phyloP scores from a whole-genome alignment of 30 jellyfish, hydroid and myxozoan genomes.

The Turritopsis rubra region DNA sequence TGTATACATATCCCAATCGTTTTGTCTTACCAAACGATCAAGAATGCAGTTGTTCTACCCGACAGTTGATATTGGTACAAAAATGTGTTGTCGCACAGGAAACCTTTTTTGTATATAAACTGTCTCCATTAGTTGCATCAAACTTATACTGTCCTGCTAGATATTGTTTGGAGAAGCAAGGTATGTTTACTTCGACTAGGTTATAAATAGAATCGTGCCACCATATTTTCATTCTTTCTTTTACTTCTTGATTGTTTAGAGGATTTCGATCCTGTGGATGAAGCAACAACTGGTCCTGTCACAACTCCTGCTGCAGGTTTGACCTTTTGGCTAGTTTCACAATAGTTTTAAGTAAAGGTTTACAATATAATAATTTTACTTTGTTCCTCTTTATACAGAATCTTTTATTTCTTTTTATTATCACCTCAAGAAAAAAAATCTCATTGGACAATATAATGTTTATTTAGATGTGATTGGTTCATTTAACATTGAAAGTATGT shows the following conservation, averaged over 20 bases:
- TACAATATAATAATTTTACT: too few relatives aligned
- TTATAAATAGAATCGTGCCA: neutral
- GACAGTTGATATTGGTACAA: neutral
- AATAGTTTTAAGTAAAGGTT: too few relatives aligned
- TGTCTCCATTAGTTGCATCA: slow-evolving; percentile 4
- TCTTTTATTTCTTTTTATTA: too few relatives aligned
- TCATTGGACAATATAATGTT: too few relatives aligned
- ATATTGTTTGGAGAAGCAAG: slow-evolving; percentile 14
- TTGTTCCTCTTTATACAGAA: too few relatives aligned
- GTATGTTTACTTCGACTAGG: neutral
- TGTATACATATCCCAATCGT: neutral
- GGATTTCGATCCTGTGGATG: neutral
- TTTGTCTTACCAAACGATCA: neutral
- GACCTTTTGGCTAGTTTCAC: too few relatives aligned
- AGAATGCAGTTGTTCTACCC: neutral
- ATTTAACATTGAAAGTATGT: neutral
- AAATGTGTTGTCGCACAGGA: neutral
- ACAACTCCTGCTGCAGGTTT: neutral
- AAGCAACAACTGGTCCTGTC: neutral
- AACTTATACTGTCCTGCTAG: slow-evolving; percentile 4
- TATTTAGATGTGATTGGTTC: neutral
- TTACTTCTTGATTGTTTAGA: neutral
- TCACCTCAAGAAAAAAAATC: too few relatives aligned
- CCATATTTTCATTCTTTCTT: neutral
- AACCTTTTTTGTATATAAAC: neutral